Percentiles rank a stretch among this genome's conserved stretches.
These are phyloP conservation scores for Theocolax elegans DNA, from an alignment of 1,140 invertebrate genomes.

Conservation along the genomic window DNA sequence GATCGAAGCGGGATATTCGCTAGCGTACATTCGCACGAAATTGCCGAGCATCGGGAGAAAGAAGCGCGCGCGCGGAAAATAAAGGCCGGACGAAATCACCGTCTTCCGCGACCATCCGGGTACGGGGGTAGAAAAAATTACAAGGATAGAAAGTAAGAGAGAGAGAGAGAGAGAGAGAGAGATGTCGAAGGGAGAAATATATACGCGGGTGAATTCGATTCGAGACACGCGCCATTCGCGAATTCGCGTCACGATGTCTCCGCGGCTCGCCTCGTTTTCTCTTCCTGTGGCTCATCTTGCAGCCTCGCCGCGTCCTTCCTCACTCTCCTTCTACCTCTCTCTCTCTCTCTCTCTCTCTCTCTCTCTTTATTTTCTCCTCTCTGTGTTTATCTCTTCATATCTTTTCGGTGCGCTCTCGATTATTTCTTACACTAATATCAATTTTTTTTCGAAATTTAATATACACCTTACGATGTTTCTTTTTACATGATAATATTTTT, in stretches of 20 bases:
- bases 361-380: background rate
- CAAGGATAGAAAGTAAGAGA: background rate
- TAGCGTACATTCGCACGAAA: too few species aligned
- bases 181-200: too few species aligned
- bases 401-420: background rate
- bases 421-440: too few species aligned
- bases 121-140: constrained; percentile 27
- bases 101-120: constrained; percentile 1
- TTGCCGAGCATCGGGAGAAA: too few species aligned
- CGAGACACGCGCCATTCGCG: constrained; percentile 59
- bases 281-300: constrained; percentile 19
- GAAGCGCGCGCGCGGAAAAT: too few species aligned
- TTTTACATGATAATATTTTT: too few species aligned
- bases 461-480: too few species aligned
- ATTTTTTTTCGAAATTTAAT: too few species aligned
- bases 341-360: background rate
- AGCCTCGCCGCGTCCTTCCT: background rate
- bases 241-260: constrained; percentile 62
- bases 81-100: constrained; percentile 4
- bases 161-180: constrained; percentile 6
- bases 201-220: constrained; percentile 45
- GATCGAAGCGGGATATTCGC: too few species aligned
- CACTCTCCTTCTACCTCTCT: constrained; percentile 47
- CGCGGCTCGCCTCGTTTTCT: constrained; percentile 6
- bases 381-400: background rate